phyloP scores from a whole-genome alignment of 2,797 vertebrate species.

The Karalla daura region DNA sequence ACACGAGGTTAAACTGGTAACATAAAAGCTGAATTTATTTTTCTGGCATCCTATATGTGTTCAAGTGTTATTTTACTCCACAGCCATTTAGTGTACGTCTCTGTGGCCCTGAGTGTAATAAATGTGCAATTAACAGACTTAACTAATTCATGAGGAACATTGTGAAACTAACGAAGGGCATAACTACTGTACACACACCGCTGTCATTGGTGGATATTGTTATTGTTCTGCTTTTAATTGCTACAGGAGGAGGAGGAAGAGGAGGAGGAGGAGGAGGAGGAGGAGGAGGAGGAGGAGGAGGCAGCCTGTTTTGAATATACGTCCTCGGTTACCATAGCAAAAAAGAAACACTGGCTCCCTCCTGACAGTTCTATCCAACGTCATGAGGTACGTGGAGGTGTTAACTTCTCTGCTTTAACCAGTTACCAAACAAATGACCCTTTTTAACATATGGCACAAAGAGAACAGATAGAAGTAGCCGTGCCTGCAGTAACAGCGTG shows the following conservation, averaged over 20 bases:
- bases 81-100: conserved; percentile 75
- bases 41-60: conserved; percentile 58
- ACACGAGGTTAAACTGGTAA: conserved; percentile 48
- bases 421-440: conserved; percentile 69
- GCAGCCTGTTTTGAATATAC: conserved; percentile 79
- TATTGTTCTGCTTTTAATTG: conserved; percentile 85
- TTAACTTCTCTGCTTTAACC: conserved; percentile 74
- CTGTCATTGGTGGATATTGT: conserved; percentile 78
- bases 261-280: conserved; percentile 40
- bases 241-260: conserved; percentile 54
- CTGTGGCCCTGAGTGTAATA: conserved; percentile 77
- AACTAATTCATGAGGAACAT: conserved; percentile 85
- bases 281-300: conserved; percentile 51
- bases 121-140: conserved; percentile 83
- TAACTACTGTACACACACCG: conserved; percentile 77
- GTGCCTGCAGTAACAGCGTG: conserved; percentile 43
- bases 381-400: conserved; percentile 77
- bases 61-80: conserved; percentile 57
- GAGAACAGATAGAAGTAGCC: conserved; percentile 51
- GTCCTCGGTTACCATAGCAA: conserved; percentile 81
- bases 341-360: conserved; percentile 69
- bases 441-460: conserved; percentile 64
- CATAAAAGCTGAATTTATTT: conserved; percentile 65
- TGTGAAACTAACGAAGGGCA: conserved; percentile 81
- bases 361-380: conserved; percentile 75